Base-by-base conservation (phyloP, 2,113 vertebrate genomes). In the Podarcis muralis region DNA sequence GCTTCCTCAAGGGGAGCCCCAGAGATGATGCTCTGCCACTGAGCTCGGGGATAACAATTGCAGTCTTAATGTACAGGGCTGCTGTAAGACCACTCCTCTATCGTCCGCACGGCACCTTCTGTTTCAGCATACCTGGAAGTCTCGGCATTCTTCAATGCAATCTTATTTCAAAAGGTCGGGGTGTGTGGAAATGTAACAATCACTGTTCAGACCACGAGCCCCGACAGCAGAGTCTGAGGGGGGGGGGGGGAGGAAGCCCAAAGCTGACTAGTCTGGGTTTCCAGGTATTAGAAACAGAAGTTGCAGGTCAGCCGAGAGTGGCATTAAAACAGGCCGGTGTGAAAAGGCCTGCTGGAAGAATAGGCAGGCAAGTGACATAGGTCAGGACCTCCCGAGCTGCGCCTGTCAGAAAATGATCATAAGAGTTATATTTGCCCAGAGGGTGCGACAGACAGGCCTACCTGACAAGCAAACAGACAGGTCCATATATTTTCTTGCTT, bases 381-480 rank as follows among this genome's bases (percentile, higher is more conserved):
- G 76, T 59, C 78, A 83, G 23, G 53, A 57, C 57, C 75, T 80
- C 53, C 30, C 59, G 35, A 8, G 37, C 53, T 27, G 11, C 9
- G 20, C 53, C 22, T 81, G 86, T 78, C 89, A 72, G 77, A 68
- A 82, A 71, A 81, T 2, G n/a, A 83, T 66, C 81, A 30, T 6
- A 76, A 87, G 69, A 69, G 59, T 90, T 80, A 1, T 88, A 27
- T 87, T 84, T 85, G 88, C 85, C 66, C 23, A 35, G 5, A 87
- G 68, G 37, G 81, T n/a, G 30, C 80, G 32, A 69, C 40, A 84
- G 72, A 88, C 57, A 48, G 37, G 65, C 40, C 12, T 40, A 40
- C 35, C 1, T 81, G 68, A 69, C 79, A 92, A 93, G 88, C 80
- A 89, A 82, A 7, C 37, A 72, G 82, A 84, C 65, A 72, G 30